phyloP scores from a whole-genome alignment of 2,113 vertebrate genomes.

The Grus americana region DNA sequence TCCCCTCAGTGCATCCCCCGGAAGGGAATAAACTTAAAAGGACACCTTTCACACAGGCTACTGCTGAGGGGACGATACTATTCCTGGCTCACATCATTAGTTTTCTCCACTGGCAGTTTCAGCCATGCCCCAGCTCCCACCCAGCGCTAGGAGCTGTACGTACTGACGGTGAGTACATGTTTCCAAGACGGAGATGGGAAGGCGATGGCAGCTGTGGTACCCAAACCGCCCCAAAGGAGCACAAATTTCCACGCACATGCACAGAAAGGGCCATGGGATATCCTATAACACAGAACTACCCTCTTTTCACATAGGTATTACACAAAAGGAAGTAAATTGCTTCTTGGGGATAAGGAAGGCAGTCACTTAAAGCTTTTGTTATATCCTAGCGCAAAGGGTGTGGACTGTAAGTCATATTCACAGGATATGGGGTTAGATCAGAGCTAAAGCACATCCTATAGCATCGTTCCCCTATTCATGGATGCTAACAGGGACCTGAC shows the following conservation, averaged over 20 bases:
- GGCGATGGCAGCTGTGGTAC: neutral
- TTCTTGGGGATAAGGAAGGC: neutral
- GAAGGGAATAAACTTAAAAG: neutral
- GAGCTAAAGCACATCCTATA: neutral
- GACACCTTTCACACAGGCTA: neutral
- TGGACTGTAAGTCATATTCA: neutral
- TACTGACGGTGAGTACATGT: accelerated
- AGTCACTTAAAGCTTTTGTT: neutral
- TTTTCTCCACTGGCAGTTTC: neutral
- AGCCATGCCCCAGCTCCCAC: neutral
- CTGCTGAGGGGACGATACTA: neutral
- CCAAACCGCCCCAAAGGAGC: neutral
- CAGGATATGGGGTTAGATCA: neutral
- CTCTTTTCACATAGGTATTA: neutral
- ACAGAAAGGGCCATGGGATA: neutral
- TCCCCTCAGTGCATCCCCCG: no score
- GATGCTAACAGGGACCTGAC: neutral
- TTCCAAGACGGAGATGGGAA: neutral
- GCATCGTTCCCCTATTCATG: accelerated
- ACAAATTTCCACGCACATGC: neutral
- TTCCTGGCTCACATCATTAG: neutral
- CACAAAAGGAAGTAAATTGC: neutral
- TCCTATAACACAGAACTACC: accelerated
- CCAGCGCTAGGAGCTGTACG: neutral
- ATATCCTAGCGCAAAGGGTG: neutral